A percentile compares a stretch with the other conserved stretches of the same genome.
Conservation (phyloP, 1,140 invertebrate species). For the Diabrotica virgifera region DNA sequence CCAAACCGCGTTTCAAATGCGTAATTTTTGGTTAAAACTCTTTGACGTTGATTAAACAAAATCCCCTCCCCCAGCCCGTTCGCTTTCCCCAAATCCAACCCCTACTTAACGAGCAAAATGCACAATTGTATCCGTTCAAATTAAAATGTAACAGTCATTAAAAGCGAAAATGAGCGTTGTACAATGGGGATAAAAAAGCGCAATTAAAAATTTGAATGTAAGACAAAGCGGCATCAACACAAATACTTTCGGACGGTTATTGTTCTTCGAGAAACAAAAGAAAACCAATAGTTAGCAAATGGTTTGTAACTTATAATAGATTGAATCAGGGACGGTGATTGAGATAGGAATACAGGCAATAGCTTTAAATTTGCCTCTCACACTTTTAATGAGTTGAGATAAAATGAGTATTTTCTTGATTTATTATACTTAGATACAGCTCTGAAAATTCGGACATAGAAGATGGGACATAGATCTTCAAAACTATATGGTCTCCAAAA, state of each 20-base stretch:
- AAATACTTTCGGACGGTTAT: neutral
- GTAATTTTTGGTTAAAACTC: neutral
- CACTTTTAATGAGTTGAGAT: too few species aligned
- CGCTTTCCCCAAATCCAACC: neutral
- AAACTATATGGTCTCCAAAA: too few species aligned
- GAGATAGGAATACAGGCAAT: too few species aligned
- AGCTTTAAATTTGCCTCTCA: too few species aligned
- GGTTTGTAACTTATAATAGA: constrained; percentile 1
- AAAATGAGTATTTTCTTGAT: too few species aligned
- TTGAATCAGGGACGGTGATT: neutral
- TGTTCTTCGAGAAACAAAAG: neutral
- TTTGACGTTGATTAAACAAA: neutral
- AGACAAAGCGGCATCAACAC: constrained; percentile 19
- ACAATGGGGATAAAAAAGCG: constrained; percentile 31
- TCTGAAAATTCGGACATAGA: too few species aligned
- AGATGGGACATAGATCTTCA: too few species aligned
- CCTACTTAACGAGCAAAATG: constrained; percentile 7
- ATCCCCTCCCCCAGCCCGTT: neutral
- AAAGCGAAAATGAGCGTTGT: constrained; percentile 28
- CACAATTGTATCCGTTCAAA: constrained; percentile 25
- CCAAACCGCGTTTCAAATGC: too few species aligned
- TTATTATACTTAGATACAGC: too few species aligned
- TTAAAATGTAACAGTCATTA: constrained; percentile 32
- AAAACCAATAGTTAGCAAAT: constrained; percentile 1
- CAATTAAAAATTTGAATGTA: constrained; percentile 33